Percentiles rank a stretch among this genome's conserved stretches.
Evolutionary conservation across 2,888 invertebrate species (phyloP).

Genomic region (Amblyjoppa fuscipennis): DNA sequence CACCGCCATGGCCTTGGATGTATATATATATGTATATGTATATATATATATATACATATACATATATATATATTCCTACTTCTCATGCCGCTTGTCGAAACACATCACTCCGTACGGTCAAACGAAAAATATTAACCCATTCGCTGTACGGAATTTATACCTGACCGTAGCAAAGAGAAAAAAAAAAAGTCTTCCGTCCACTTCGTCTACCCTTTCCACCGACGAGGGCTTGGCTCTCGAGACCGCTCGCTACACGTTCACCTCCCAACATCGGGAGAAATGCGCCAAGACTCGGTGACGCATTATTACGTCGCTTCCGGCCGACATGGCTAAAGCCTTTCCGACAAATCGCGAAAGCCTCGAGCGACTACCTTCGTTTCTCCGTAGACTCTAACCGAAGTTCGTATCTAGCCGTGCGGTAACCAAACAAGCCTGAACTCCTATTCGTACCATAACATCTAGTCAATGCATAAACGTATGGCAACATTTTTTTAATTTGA

Average conservation of each 20-base stretch:
- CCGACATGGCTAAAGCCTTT: conserved; percentile 64
- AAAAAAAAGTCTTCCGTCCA: conserved; percentile 25
- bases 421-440: not conserved
- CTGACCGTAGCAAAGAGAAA: conserved; percentile 7
- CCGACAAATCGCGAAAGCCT: conserved; percentile 59
- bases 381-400: conserved; percentile 17
- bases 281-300: conserved; percentile 68
- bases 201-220: conserved; percentile 42
- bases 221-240: conserved; percentile 44
- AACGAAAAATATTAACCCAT: conserved; percentile 57
- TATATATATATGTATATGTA: conserved; percentile 42
- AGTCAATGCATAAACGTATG: not conserved
- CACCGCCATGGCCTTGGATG: conserved; percentile 72
- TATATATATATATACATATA: conserved; percentile 17
- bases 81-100: conserved; percentile 13
- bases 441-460: not conserved
- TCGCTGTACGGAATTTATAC: conserved; percentile 7
- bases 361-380: conserved; percentile 47
- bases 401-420: conserved; percentile 23
- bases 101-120: conserved; percentile 41
- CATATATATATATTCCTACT: conserved; percentile 4
- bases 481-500: not conserved
- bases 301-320: conserved; percentile 71
- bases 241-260: conserved; percentile 41
- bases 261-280: conserved; percentile 65